Evolutionary conservation across 2,113 vertebrate species (phyloP).

Genomic region (Phalacrocorax aristotelis): DNA sequence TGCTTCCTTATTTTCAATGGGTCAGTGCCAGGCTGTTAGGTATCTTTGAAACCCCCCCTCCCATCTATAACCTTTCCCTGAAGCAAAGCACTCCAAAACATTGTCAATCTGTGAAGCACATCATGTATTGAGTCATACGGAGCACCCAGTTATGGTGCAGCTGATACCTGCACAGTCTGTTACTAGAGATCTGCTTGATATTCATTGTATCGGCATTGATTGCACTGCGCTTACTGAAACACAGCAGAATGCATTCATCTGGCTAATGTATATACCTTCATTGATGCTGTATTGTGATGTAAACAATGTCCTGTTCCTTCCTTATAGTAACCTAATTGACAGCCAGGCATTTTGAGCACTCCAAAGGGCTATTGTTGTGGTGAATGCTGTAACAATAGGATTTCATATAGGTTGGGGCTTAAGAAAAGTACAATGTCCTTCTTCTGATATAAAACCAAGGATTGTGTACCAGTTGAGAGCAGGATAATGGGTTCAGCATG

Average conservation of each 20-base stretch:
- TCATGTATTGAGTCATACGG: rapidly evolving
- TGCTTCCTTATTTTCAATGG: slow-evolving; percentile 68
- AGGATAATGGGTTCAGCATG: not conserved
- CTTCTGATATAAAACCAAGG: slow-evolving; percentile 21
- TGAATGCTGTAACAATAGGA: slow-evolving; percentile 48
- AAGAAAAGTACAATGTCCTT: slow-evolving; percentile 42
- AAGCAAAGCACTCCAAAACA: not conserved
- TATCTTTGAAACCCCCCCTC: slow-evolving; percentile 25
- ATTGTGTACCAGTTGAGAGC: not conserved
- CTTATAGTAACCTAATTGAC: slow-evolving; percentile 53
- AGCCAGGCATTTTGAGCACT: slow-evolving; percentile 29
- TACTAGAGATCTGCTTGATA: slow-evolving; percentile 35
- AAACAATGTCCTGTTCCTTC: slow-evolving; percentile 46
- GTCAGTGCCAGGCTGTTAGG: slow-evolving; percentile 64
- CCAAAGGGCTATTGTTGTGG: slow-evolving; percentile 40
- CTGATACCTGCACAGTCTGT: not conserved
- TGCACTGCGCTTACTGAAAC: not conserved
- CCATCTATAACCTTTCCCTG: not conserved
- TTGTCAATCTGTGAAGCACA: not conserved
- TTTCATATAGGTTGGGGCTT: slow-evolving; percentile 40
- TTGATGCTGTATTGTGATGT: slow-evolving; percentile 46
- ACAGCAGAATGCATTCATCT: slow-evolving; percentile 45
- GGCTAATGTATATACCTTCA: slow-evolving; percentile 64
- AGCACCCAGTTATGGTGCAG: not conserved
- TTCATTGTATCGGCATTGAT: slow-evolving; percentile 28